These are phyloP conservation scores for Cyrtonyx montezumae DNA, from an alignment of 2,113 vertebrate genomes.

Conservation along the genomic window DNA sequence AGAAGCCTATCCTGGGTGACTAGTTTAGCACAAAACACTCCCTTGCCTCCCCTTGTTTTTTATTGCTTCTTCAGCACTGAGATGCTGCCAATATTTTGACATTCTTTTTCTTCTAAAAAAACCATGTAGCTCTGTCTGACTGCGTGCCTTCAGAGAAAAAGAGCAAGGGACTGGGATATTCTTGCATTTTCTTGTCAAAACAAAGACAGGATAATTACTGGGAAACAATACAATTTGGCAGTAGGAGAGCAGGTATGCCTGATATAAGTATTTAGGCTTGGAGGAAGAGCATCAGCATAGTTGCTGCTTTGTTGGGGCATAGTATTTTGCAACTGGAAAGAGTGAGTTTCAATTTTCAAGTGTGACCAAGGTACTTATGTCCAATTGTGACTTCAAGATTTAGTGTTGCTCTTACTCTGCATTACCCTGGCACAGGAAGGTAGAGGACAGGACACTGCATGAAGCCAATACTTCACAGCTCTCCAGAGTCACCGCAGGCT, in stretches of 20 bases:
- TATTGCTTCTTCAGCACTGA: slow-evolving; percentile 19
- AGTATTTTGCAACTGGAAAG: fast-evolving
- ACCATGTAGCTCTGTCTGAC: neutral
- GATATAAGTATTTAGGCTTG: neutral
- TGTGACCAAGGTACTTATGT: fast-evolving
- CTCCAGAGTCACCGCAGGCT: fast-evolving
- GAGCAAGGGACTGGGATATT: slow-evolving; percentile 25
- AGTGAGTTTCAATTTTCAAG: neutral
- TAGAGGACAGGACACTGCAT: neutral
- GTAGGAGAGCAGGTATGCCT: neutral
- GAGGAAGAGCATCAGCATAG: neutral
- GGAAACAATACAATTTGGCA: neutral
- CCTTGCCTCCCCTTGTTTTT: slow-evolving; percentile 46
- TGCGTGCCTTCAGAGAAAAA: slow-evolving; percentile 18
- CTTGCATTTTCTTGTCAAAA: slow-evolving; percentile 20
- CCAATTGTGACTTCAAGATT: neutral
- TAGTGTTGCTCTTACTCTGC: neutral
- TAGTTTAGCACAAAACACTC: slow-evolving; percentile 47
- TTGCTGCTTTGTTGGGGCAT: neutral
- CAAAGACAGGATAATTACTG: neutral
- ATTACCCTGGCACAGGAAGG: neutral
- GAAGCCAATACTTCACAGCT: fast-evolving
- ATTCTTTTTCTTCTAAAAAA: neutral
- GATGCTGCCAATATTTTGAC: slow-evolving; percentile 57
- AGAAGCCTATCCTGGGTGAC: slow-evolving; percentile 28